Percentiles rank a stretch among this genome's conserved stretches.
Conservation (phyloP, 2,797 vertebrate genomes). For the Hippoglossus hippoglossus region DNA sequence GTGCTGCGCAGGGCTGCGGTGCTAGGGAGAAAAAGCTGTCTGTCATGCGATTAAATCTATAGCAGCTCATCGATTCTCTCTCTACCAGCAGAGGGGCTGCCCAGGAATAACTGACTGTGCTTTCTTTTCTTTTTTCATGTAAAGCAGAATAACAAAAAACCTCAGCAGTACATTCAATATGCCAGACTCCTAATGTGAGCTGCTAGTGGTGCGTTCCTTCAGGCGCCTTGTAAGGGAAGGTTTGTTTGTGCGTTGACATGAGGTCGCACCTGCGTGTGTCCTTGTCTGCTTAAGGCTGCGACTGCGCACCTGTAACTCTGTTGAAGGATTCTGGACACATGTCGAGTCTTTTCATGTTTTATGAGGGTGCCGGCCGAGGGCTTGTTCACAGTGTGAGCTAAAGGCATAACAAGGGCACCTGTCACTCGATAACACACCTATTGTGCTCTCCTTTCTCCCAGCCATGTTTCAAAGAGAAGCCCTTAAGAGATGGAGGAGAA, state of each 20-base stretch:
- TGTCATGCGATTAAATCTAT: conserved; percentile 47
- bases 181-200: conserved; percentile 24
- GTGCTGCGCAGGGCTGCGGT: conserved; percentile 16
- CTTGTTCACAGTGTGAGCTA: conserved; percentile 75
- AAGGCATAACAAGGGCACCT: conserved; percentile 78
- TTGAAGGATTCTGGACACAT: conserved; percentile 67
- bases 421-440: conserved; percentile 76
- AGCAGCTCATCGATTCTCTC: conserved; percentile 46
- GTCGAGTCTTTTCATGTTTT: conserved; percentile 79
- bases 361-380: conserved; percentile 66
- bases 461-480: conserved; percentile 65
- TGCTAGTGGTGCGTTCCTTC: background rate
- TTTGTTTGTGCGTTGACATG: conserved; percentile 14
- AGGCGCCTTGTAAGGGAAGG: conserved; percentile 25
- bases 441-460: conserved; percentile 70
- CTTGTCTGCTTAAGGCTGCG: conserved; percentile 41
- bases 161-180: conserved; percentile 29
- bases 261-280: conserved; percentile 37
- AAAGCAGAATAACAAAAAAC: conserved; percentile 22
- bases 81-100: background rate
- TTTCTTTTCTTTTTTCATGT: conserved; percentile 7
- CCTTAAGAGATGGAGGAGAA: conserved; percentile 49
- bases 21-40: conserved; percentile 41
- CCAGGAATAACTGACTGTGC: conserved; percentile 30
- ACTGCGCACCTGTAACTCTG: conserved; percentile 32